Percentiles rank a stretch among this genome's conserved stretches.
Conservation (phyloP, 2,888 invertebrate genomes). For the Alviniconcha strummeri region DNA sequence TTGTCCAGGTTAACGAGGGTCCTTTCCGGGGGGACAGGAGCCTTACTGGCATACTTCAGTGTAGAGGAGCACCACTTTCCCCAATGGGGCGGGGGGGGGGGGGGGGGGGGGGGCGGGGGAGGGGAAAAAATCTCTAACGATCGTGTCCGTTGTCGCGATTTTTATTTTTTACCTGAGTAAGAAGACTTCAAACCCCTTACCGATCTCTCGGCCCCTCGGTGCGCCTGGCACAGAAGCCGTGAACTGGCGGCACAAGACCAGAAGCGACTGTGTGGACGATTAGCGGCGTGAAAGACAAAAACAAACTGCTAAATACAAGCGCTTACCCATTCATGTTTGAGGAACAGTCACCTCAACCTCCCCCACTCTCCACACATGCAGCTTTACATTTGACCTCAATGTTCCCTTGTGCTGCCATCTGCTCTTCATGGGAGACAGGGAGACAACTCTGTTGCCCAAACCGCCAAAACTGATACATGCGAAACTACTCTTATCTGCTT, state of each 20-base stretch:
- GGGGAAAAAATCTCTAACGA: too few species aligned
- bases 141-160: too few species aligned
- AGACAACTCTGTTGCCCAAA: conserved; percentile 5
- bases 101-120: too few species aligned
- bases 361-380: conserved; percentile 23
- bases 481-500: not conserved
- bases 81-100: too few species aligned
- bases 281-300: not conserved
- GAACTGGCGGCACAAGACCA: not conserved
- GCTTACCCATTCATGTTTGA: conserved; percentile 39
- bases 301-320: conserved; percentile 1
- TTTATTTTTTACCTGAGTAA: too few species aligned
- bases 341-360: conserved; percentile 26
- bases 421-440: conserved; percentile 25
- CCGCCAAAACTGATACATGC: not conserved
- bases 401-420: conserved; percentile 38
- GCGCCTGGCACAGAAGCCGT: too few species aligned
- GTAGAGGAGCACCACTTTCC: too few species aligned
- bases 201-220: too few species aligned
- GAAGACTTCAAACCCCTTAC: too few species aligned
- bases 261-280: not conserved
- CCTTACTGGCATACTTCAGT: too few species aligned
- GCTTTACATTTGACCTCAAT: conserved; percentile 37
- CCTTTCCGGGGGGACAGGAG: not conserved
- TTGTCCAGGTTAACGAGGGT: not conserved